A percentile compares a stretch with the other conserved stretches of the same genome.
Conservation (phyloP, 37 sponge, comb jelly and placozoan species). For the Cliona cf. orientalis region DNA sequence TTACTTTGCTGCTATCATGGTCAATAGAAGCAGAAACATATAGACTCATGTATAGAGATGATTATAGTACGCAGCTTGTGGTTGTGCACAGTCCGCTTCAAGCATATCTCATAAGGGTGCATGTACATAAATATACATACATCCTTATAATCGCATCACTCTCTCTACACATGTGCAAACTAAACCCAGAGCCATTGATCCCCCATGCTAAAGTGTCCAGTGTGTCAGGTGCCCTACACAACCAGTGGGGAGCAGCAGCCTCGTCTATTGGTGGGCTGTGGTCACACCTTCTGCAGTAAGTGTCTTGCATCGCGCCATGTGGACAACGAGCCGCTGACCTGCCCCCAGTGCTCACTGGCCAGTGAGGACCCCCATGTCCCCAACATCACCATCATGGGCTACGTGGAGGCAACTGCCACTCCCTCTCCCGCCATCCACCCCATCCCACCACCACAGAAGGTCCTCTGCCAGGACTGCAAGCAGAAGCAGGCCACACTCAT, state of each 20-base stretch:
- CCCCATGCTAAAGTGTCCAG: conserved; percentile 54
- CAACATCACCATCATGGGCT: conserved; percentile 68
- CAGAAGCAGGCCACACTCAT: conserved; percentile 29
- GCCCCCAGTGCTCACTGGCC: conserved; percentile 59
- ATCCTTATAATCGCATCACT: too few species aligned
- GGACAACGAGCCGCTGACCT: conserved; percentile 4
- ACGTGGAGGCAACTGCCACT: conserved; percentile 31
- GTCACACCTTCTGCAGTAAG: conserved; percentile 68
- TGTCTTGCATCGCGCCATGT: conserved; percentile 22
- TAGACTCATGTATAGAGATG: too few species aligned
- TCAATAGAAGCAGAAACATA: too few species aligned
- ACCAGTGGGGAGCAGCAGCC: conserved; percentile 60
- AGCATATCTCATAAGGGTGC: too few species aligned
- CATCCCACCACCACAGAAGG: conserved; percentile 33
- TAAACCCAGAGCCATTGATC: neutral
- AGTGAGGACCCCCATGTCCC: conserved; percentile 49
- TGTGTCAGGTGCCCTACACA: conserved; percentile 45
- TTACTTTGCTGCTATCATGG: too few species aligned
- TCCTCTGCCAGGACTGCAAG: conserved; percentile 59
- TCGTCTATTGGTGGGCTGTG: conserved; percentile 45
- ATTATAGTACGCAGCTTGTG: too few species aligned
- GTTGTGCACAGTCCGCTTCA: too few species aligned
- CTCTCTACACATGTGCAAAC: neutral
- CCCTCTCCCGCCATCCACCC: conserved; percentile 21
- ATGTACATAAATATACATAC: too few species aligned